Evolutionary conservation across 2,113 vertebrate species (phyloP).

Genomic region (Myocastor coypus): DNA sequence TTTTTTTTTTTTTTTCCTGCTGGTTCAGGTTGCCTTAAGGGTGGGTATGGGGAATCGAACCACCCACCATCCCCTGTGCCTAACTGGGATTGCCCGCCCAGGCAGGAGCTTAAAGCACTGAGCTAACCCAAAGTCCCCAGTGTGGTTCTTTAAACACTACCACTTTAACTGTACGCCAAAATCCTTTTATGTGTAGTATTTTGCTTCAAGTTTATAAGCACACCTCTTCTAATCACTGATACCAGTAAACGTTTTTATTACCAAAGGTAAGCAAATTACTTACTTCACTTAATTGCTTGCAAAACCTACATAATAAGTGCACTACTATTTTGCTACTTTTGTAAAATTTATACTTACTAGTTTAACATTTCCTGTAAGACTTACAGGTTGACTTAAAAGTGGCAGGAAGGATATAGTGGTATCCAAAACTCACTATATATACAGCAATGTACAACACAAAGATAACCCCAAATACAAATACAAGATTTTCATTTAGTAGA

Average conservation of each 20-base stretch:
- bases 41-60: no score
- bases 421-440: neutral
- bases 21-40: no score
- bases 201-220: neutral
- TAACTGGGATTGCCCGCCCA: no score
- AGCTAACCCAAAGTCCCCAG: no score
- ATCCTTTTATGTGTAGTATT: neutral
- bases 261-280: neutral
- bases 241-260: neutral
- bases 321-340: neutral
- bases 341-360: neutral
- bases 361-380: neutral
- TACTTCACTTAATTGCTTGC: neutral
- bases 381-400: neutral
- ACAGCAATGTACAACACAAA: conserved; percentile 4
- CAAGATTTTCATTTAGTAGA: neutral
- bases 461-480: neutral
- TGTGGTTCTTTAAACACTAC: neutral
- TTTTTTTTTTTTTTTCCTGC: no score
- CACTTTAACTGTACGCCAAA: neutral
- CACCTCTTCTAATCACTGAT: neutral
- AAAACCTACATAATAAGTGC: neutral
- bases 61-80: no score
- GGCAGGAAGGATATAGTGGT: neutral
- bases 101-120: no score